Evolutionary conservation across 2,113 vertebrate species (phyloP).

Genomic region (Triplophysa rosa): DNA sequence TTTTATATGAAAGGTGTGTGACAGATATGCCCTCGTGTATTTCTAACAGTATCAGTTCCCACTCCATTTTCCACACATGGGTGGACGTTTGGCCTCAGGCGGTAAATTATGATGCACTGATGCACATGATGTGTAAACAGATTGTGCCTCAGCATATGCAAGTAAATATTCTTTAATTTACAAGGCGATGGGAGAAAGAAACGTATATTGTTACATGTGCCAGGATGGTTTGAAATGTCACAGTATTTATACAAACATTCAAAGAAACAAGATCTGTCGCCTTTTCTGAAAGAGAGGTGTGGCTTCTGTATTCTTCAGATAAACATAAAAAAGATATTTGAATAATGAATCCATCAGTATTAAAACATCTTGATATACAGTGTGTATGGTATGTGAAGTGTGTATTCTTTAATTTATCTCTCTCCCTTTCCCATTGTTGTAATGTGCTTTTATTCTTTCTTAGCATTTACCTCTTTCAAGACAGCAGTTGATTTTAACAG

Average conservation of each 20-base stretch:
- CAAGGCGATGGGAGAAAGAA: slow-evolving; percentile 7
- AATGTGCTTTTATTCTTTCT: slow-evolving; percentile 39
- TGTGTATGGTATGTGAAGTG: slow-evolving; percentile 50
- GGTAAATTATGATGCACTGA: slow-evolving; percentile 29
- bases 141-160: slow-evolving; percentile 20
- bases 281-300: background rate
- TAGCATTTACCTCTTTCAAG: slow-evolving; percentile 30
- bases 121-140: slow-evolving; percentile 16
- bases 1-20: slow-evolving; percentile 18
- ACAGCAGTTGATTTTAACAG: slow-evolving; percentile 21
- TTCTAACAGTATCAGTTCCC: slow-evolving; percentile 32
- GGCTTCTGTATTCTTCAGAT: background rate
- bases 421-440: slow-evolving; percentile 1
- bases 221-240: slow-evolving; percentile 21
- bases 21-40: slow-evolving; percentile 27
- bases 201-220: background rate
- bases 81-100: slow-evolving; percentile 35
- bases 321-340: slow-evolving; percentile 5
- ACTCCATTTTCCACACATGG: slow-evolving; percentile 30
- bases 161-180: slow-evolving; percentile 24
- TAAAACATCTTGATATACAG: slow-evolving; percentile 36
- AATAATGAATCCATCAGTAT: slow-evolving; percentile 28
- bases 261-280: background rate
- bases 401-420: slow-evolving; percentile 39
- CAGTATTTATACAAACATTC: slow-evolving; percentile 15